Percentiles rank a stretch among this genome's conserved stretches.
These are phyloP conservation scores for Deilephila elpenor DNA, from an alignment of 2,888 invertebrate species.

Conservation along the genomic window DNA sequence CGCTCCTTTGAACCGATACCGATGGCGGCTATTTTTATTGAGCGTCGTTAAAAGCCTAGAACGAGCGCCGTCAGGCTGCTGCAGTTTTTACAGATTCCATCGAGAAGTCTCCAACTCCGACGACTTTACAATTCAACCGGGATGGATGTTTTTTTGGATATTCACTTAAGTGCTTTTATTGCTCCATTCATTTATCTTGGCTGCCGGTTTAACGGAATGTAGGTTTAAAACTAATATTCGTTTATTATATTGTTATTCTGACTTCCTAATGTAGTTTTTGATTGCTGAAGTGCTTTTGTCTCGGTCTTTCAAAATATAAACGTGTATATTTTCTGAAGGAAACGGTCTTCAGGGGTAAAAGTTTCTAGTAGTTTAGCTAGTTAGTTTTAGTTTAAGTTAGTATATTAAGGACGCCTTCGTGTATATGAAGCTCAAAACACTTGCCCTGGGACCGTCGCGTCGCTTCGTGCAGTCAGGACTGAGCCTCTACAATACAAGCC, in stretches of 20 bases:
- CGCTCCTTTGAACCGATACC: conserved; percentile 16
- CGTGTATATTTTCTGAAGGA: no score
- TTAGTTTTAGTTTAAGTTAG: no score
- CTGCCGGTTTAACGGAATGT: neutral
- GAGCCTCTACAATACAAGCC: no score
- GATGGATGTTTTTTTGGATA: conserved; percentile 38
- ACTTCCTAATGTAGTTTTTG: no score
- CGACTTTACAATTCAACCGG: conserved; percentile 38
- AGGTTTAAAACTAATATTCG: neutral
- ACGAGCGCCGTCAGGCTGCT: conserved; percentile 24
- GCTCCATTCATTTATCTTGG: conserved; percentile 12
- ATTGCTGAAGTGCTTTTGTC: no score
- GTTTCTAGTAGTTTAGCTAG: no score
- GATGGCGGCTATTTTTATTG: conserved; percentile 41
- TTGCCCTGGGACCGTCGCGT: no score
- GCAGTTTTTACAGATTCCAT: conserved; percentile 24
- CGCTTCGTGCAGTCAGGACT: no score
- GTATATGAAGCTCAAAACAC: no score
- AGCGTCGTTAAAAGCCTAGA: conserved; percentile 42
- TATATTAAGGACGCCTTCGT: no score
- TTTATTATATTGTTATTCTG: neutral
- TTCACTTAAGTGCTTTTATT: conserved; percentile 30
- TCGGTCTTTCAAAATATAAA: no score
- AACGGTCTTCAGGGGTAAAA: no score
- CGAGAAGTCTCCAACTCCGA: conserved; percentile 24